Evolutionary conservation across 2,797 vertebrate genomes (phyloP).

Genomic region (Spinibarbus caldwelli): DNA sequence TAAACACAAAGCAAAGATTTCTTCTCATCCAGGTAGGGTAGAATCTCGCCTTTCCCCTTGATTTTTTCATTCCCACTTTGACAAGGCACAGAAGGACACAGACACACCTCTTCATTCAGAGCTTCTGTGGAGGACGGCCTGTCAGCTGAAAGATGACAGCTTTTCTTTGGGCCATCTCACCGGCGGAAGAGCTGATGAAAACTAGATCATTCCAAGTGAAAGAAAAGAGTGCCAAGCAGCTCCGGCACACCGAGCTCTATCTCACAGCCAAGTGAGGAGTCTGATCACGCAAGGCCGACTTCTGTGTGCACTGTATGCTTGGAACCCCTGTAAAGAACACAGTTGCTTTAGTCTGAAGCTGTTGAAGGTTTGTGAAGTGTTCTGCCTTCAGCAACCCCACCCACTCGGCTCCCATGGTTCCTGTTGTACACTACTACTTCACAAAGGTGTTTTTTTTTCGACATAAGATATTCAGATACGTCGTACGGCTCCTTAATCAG

Average conservation of each 20-base stretch:
- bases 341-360: conserved; percentile 50
- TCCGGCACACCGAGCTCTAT: conserved; percentile 30
- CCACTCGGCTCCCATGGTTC: conserved; percentile 43
- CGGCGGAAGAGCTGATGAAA: conserved; percentile 45
- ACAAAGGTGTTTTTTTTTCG: conserved; percentile 47
- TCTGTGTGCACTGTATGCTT: conserved; percentile 24
- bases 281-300: conserved; percentile 41
- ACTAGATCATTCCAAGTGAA: conserved; percentile 44
- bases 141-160: conserved; percentile 52
- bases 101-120: conserved; percentile 52
- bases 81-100: conserved; percentile 63
- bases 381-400: conserved; percentile 41
- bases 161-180: conserved; percentile 49
- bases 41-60: neutral
- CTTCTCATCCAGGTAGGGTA: neutral
- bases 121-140: conserved; percentile 49
- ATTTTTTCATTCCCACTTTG: conserved; percentile 38
- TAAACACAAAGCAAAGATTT: conserved; percentile 2
- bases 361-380: conserved; percentile 45
- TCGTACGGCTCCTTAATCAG: conserved; percentile 54
- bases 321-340: conserved; percentile 44
- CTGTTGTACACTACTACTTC: conserved; percentile 44
- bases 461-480: conserved; percentile 56
- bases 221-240: conserved; percentile 30
- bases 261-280: conserved; percentile 43